Base-by-base conservation (phyloP, 2,113 vertebrate genomes). In the Catharus fuscescens region DNA sequence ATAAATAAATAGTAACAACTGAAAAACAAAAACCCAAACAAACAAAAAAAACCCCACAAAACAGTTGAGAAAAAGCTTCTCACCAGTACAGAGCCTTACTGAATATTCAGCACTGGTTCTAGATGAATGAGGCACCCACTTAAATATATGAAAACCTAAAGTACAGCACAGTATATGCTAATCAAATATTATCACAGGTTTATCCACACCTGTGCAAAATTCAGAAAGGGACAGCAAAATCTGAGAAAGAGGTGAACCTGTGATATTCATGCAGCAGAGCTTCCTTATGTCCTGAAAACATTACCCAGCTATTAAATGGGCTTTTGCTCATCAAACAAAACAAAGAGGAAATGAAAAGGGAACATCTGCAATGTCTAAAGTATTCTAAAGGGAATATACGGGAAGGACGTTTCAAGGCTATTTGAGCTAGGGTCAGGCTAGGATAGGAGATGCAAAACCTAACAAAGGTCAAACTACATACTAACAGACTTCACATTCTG, bases 351-450 rank as follows among this genome's bases (percentile, higher is more conserved):
- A 83, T 76, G 45, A 76, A 86, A 89, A 76, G 42, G 38, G 96
- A 96, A 96, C 59, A 92, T 96, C 93, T 95, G 89, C 73, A 62
- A 25, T 12, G 18, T 77, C 94, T 69, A 40, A 89, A 80, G 78
- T 79, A 36, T 92, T 94, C 80, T 81, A 52, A 54, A 40, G 73
- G 88, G 88, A 96, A 88, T 91, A 95, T 31, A 57, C 5, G 3
- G 80, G 82, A 96, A 96, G 86, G 83, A 91, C 36, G 21, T 83
- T 96, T 82, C 60, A 84, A 85, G 83, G 71, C 87, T 94, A 83
- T 83, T 90, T 92, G 64, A 92, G 87, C 36, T 59, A 67, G 71
- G 77, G 86, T 90, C 84, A 97, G 29, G 77, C 65, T 76, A n/a
- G 92, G 90, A 87, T 88, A 94, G 47, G 29, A 79, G 52, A 57